Conservation (phyloP, 2,113 vertebrate genomes). For the Nanorana parkeri region DNA sequence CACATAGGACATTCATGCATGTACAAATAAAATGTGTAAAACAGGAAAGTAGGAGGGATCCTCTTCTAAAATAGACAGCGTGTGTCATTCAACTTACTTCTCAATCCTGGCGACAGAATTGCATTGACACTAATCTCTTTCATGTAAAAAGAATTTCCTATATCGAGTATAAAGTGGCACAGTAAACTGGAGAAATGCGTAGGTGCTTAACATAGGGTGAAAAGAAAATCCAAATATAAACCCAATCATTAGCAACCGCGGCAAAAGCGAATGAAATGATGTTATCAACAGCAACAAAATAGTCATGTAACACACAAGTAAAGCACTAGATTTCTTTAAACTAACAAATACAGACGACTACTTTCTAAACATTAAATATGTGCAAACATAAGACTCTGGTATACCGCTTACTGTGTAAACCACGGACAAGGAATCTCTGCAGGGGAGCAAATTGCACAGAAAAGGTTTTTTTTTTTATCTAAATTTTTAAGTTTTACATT, state of each 20-base stretch:
- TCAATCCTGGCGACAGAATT: neutral
- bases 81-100: constrained; percentile 8
- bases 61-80: constrained; percentile 13
- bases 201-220: neutral
- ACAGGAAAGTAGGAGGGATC: neutral
- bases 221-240: neutral
- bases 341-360: constrained; percentile 11
- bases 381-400: constrained; percentile 24
- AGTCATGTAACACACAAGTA: neutral
- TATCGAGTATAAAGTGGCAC: constrained; percentile 16
- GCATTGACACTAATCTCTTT: constrained; percentile 20
- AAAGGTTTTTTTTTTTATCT: neutral
- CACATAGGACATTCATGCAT: constrained; percentile 33
- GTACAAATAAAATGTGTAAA: neutral
- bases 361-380: constrained; percentile 32
- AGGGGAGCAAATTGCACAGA: neutral
- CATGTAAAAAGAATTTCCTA: neutral
- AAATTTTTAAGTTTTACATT: neutral
- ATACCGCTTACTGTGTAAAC: constrained; percentile 10
- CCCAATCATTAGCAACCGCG: neutral
- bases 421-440: neutral
- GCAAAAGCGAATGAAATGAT: neutral
- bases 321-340: constrained; percentile 19
- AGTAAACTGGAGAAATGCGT: neutral
- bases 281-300: neutral